Base-by-base conservation (phyloP, 2,888 invertebrate species). In the Hydroisotoma schaefferi region DNA sequence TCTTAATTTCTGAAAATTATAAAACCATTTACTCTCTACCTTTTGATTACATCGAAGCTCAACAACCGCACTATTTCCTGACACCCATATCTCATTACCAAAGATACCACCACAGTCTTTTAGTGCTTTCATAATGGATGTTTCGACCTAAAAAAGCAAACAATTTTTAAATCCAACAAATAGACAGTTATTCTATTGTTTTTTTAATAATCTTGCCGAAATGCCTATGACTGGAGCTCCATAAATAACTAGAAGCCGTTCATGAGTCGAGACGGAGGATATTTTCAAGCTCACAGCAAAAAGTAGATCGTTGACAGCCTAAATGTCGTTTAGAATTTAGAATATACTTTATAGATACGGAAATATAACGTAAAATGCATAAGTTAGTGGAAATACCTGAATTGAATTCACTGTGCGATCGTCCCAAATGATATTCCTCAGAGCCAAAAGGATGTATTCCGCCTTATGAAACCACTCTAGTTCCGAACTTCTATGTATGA, bases 61-160 rank as follows among this genome's bases (percentile, higher is more conserved):
- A 23, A 61, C 55, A 33, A 59, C 64, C 1, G 54, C 55, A 1
- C 48, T 47, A 44, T 57, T 57, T 25, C 40, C 61, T 12, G 46
- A 55, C 8, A 64, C 58, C 61, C 61, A 60, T 18, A 64, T 33
- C 23, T 64, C 61, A 40, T 57, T 64, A n/a, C 53, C 64, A 26
- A 60, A 57, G 18, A 64, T 23, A 2, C 64, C 64, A 49, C 64
- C 64, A 55, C 57, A 56, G n/a, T 57, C 61, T 22, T 55, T 57
- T 22, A 61, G 23, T 0, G 55, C 64, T 47, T 55, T 44, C 4
- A 57, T 52, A 1, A 64, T 20, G 2, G 55, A 52, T 4, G 52
- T 57, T 43, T 64, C 64, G 33, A 33, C 15, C 15, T 33, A 33
- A 33, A 33, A 33, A 33, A 15, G 6, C 33, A 6, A 33, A 6